Evolutionary conservation across 2,797 vertebrate species (phyloP).

Genomic region (Anguilla megastoma): DNA sequence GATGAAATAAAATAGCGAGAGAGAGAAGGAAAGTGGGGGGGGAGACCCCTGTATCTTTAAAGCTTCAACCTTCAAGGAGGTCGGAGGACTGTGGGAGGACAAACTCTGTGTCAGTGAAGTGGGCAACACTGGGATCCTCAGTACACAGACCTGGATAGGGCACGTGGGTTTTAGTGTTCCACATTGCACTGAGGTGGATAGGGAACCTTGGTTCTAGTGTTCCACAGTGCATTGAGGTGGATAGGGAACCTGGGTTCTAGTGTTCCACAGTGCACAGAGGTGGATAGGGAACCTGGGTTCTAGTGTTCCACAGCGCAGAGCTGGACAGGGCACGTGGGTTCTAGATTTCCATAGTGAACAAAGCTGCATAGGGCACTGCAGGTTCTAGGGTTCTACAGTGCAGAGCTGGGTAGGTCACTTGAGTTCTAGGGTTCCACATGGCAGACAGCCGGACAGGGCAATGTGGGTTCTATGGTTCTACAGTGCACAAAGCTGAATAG

Average conservation of each 20-base stretch:
- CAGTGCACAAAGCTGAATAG: slow-evolving; percentile 24
- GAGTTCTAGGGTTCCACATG: slow-evolving; percentile 44
- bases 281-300: slow-evolving; percentile 13
- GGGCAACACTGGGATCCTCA: neutral
- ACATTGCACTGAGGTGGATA: slow-evolving; percentile 3
- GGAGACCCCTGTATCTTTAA: neutral
- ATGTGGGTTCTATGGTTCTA: slow-evolving; percentile 31
- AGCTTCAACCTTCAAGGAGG: neutral
- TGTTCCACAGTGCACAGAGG: slow-evolving; percentile 27
- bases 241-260: slow-evolving; percentile 44
- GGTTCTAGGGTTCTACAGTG: neutral
- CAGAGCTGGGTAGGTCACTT: neutral
- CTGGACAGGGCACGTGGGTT: neutral
- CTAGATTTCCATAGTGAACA: neutral
- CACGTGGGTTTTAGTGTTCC: slow-evolving; percentile 32
- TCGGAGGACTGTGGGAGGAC: neutral
- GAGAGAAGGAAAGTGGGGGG: too few relatives aligned
- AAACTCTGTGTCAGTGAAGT: slow-evolving; percentile 23
- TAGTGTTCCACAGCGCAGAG: slow-evolving; percentile 38
- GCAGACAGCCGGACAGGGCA: slow-evolving; percentile 23
- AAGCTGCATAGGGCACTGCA: neutral
- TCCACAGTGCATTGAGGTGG: slow-evolving; percentile 6
- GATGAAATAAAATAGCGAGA: neutral
- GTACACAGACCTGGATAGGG: slow-evolving; percentile 34
- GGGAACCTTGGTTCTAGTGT: slow-evolving; percentile 41